Conservation (phyloP, 2,888 invertebrate genomes). For the Chymomyza amoena region DNA sequence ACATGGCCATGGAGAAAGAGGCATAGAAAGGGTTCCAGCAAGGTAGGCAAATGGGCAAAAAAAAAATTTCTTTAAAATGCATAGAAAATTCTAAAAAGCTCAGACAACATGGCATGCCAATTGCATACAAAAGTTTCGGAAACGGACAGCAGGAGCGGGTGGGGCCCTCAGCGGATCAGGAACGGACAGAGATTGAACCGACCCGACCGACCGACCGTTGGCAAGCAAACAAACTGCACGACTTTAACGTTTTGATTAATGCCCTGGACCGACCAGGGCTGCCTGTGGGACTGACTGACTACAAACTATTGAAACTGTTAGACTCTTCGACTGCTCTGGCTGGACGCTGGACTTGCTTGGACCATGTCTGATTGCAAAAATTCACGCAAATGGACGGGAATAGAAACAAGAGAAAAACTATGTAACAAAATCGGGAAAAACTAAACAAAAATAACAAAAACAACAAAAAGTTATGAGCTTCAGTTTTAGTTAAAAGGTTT, state of each 20-base stretch:
- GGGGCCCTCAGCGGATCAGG: neutral
- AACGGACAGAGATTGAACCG: neutral
- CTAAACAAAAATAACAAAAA: neutral
- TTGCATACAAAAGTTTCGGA: conserved; percentile 1
- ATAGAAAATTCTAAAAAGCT: conserved; percentile 5
- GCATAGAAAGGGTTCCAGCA: neutral
- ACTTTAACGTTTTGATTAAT: conserved; percentile 67
- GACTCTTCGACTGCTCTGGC: conserved; percentile 17
- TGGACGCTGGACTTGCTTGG: neutral
- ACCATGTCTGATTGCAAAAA: conserved; percentile 58
- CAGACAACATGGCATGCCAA: conserved; percentile 8
- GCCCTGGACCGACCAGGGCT: conserved; percentile 49
- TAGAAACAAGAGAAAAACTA: too few species aligned
- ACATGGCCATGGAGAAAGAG: neutral
- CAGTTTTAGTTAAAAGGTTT: conserved; percentile 69
- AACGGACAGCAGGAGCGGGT: neutral
- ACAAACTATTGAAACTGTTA: conserved; percentile 8
- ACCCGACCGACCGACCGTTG: neutral
- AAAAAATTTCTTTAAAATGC: conserved; percentile 8
- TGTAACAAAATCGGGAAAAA: conserved; percentile 15
- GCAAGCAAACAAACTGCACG: conserved; percentile 46
- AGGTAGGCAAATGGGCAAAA: neutral
- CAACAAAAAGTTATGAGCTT: conserved; percentile 62
- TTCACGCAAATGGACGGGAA: conserved; percentile 52
- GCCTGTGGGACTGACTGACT: conserved; percentile 49